Evolutionary conservation across 2,888 invertebrate genomes (phyloP).

Genomic region (Meta bourneti): DNA sequence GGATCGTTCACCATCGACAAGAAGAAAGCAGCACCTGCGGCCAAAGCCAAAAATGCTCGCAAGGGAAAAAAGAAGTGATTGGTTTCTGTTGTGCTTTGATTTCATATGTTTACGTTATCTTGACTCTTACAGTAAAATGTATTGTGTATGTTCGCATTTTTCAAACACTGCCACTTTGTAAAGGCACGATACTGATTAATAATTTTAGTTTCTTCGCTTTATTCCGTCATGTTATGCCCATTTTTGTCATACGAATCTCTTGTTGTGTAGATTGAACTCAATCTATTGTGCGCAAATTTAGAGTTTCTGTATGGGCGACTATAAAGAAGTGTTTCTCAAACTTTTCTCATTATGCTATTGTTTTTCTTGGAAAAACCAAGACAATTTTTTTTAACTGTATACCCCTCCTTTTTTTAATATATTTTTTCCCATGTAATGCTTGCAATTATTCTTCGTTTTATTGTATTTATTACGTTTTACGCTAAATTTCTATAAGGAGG

Average conservation of each 20-base stretch:
- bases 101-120: slow-evolving; percentile 1
- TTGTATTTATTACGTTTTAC: no score
- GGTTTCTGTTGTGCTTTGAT: background rate
- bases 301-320: background rate
- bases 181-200: background rate
- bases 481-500: no score
- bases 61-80: slow-evolving; percentile 70
- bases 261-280: no score
- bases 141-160: slow-evolving; percentile 17
- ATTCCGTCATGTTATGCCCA: background rate
- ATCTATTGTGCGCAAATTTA: no score
- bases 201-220: background rate
- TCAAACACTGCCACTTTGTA: slow-evolving; percentile 19
- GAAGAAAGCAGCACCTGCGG: slow-evolving; percentile 7
- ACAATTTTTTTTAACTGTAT: no score
- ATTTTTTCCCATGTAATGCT: no score
- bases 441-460: no score
- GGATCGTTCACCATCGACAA: slow-evolving; percentile 36
- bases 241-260: no score
- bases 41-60: slow-evolving; percentile 47
- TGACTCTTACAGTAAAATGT: slow-evolving; percentile 6
- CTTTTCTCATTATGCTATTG: no score
- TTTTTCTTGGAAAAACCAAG: no score
- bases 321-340: background rate
- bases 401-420: no score